Evolutionary conservation across 1,140 invertebrate species (phyloP).

Genomic region (Chymomyza costata): DNA sequence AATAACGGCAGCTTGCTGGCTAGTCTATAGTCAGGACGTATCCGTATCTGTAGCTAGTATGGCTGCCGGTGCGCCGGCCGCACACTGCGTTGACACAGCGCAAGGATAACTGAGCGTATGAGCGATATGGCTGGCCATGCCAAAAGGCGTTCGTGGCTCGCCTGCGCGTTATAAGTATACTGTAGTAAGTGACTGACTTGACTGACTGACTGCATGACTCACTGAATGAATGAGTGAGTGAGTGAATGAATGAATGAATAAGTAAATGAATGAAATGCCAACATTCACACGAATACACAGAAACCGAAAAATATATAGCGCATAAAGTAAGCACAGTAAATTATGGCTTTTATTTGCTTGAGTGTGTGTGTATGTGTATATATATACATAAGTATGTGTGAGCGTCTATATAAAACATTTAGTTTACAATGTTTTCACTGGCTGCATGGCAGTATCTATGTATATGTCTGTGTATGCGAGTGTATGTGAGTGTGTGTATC

Average conservation of each 20-base stretch:
- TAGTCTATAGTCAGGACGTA: neutral
- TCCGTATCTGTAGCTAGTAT: constrained; percentile 7
- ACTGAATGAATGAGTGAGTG: constrained; percentile 37
- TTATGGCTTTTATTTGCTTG: constrained; percentile 27
- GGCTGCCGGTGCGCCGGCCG: constrained; percentile 39
- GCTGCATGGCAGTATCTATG: constrained; percentile 18
- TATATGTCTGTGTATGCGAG: constrained; percentile 6
- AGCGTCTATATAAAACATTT: constrained; percentile 55
- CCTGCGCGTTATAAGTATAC: too few relatives aligned
- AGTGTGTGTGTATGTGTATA: constrained; percentile 19
- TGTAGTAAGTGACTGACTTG: constrained; percentile 10
- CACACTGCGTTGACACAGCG: constrained; percentile 64
- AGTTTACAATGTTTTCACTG: constrained; percentile 64
- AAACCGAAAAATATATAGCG: neutral
- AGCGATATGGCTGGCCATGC: constrained; percentile 59
- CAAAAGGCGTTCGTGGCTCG: constrained; percentile 42
- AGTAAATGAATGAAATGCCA: constrained; percentile 39
- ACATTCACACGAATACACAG: constrained; percentile 13
- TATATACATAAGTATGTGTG: constrained; percentile 17
- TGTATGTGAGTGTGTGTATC: constrained; percentile 14
- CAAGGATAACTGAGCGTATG: constrained; percentile 72
- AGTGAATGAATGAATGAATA: constrained; percentile 48
- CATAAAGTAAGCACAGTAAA: constrained; percentile 49
- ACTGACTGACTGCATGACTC: constrained; percentile 9
- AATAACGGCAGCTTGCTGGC: too few relatives aligned